Percentiles rank a stretch among this genome's conserved stretches.
Evolutionary conservation across 2,113 vertebrate species (phyloP).

Genomic region (Sminthopsis crassicaudata): DNA sequence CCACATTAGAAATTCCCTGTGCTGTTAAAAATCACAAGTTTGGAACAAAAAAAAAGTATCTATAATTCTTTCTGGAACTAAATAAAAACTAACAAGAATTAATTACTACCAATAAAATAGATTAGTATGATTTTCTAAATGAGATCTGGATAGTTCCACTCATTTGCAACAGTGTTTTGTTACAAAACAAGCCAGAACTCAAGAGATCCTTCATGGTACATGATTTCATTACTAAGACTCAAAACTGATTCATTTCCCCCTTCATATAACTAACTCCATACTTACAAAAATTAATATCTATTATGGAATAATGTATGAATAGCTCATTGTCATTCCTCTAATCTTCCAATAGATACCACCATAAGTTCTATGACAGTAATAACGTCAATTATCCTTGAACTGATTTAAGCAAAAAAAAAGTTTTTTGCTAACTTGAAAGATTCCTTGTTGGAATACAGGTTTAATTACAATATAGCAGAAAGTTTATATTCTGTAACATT

Average conservation of each 20-base stretch:
- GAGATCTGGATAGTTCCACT: background rate
- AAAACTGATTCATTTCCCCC: background rate
- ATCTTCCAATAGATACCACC: background rate
- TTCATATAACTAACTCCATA: background rate
- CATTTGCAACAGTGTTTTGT: background rate
- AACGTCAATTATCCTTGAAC: background rate
- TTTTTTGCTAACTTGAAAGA: background rate
- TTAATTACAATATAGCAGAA: background rate
- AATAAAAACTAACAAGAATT: background rate
- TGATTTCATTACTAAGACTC: background rate
- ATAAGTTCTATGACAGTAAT: background rate
- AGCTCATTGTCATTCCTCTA: background rate
- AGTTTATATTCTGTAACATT: background rate
- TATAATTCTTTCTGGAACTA: background rate
- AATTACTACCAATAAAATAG: background rate
- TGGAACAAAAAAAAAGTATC: background rate
- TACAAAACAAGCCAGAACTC: background rate
- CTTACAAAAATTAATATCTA: background rate
- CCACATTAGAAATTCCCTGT: background rate
- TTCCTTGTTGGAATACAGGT: background rate
- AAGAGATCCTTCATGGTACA: background rate
- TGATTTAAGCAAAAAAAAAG: background rate
- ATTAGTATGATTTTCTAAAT: background rate
- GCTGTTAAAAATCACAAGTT: background rate
- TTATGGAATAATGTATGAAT: background rate